phyloP scores from a whole-genome alignment of 2,113 vertebrate genomes.

The Coregonus clupeaformis region DNA sequence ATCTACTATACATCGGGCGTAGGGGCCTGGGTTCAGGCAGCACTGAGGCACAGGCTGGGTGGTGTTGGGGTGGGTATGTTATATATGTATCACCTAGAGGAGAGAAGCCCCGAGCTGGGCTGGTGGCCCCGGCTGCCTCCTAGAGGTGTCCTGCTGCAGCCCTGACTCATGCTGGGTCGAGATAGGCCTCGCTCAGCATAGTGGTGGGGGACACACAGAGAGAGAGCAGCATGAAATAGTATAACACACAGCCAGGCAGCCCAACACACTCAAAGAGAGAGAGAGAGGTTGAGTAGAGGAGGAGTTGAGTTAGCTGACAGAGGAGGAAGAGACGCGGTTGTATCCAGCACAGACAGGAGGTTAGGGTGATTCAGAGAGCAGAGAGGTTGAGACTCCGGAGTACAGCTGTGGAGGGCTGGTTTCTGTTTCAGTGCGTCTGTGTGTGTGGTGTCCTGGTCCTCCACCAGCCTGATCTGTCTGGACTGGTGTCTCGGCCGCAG shows the following conservation, averaged over 20 bases:
- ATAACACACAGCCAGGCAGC: constrained; percentile 5
- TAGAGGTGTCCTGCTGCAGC: constrained; percentile 92
- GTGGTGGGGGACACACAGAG: not conserved
- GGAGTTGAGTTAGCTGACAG: constrained; percentile 4
- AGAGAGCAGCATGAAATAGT: not conserved
- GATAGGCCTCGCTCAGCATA: constrained; percentile 83
- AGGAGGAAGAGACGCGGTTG: not conserved
- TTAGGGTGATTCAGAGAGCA: not conserved
- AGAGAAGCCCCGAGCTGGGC: constrained; percentile 87
- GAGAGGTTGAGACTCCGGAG: not conserved
- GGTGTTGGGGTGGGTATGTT: constrained; percentile 6
- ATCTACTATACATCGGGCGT: no score
- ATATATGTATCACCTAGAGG: constrained; percentile 83
- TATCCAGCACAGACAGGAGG: constrained; percentile 4
- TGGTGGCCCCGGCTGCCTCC: constrained; percentile 93
- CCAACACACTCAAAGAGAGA: not conserved
- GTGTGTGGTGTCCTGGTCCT: constrained; percentile 43
- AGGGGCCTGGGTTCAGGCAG: no score
- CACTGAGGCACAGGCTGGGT: not conserved
- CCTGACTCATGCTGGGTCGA: constrained; percentile 97
- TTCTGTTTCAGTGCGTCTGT: constrained; percentile 7
- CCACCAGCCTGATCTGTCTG: constrained; percentile 83
- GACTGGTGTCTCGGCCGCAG: constrained; percentile 94
- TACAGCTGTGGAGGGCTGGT: not conserved
- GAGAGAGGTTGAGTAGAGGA: not conserved